Base-by-base conservation (phyloP, 2,888 invertebrate genomes). In the Octodonta nipae region DNA sequence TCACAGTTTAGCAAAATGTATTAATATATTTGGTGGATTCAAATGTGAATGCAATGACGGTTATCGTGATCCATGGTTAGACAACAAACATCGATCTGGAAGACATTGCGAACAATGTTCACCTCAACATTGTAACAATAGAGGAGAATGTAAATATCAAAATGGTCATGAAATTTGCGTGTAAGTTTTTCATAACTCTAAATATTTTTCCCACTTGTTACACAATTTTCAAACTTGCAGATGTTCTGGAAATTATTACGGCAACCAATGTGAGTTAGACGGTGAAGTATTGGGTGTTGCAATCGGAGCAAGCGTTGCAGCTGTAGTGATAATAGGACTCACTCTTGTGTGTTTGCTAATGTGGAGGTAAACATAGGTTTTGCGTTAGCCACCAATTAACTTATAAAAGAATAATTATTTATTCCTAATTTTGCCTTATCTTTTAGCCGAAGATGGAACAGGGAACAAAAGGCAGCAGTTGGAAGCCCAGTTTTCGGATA, bases 211-310 rank as follows among this genome's bases (percentile, higher is more conserved):
- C n/a, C 3, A 4, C 22, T 3, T 22, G 11, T 22, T 22, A 11
- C 22, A 22, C n/a, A 22, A 11, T 22, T 20, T 20, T n/a, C 20
- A 20, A n/a, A n/a, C n/a, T n/a, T n/a, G n/a, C 55, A 81, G 82
- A 31, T 89, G 89, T 49, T 66, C 76, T n/a, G 79, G 85, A 0
- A 83, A 81, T 41, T 88, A 85, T 60, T 89, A 88, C 58, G 91
- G 91, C 1, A 73, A 77, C 1, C 78, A 82, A 42, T 91, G 91
- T 51, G 88, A 89, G 58, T 76, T 89, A 32, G 91, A 91, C 56
- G 89, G 88, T 1, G 89, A 89, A 63, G 88, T 91, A 29, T 66
- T 91, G 12, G 88, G 85, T 0, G 89, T 89, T 13, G 87, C 89
- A 0, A 81, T 88, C 32, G 89, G 89, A 10, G 89, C 88, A 0